Conservation (phyloP, 2,888 invertebrate genomes). For the Tetrapedia diversipes region DNA sequence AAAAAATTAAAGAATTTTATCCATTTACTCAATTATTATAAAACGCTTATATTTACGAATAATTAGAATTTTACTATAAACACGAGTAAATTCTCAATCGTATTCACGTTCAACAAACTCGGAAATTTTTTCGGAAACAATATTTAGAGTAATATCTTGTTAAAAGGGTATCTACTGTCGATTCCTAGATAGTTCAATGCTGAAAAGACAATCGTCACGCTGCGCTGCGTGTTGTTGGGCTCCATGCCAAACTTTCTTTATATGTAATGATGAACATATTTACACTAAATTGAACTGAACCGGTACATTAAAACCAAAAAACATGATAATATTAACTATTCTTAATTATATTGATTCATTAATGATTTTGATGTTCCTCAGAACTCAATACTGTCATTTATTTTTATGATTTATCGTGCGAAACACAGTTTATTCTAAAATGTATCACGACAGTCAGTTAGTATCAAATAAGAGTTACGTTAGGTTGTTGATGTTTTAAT, state of each 20-base stretch:
- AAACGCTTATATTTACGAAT: background rate
- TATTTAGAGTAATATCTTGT: background rate
- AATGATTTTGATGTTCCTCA: background rate
- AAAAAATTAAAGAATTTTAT: background rate
- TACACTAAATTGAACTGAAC: conserved; percentile 15
- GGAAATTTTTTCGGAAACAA: background rate
- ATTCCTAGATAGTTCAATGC: conserved; percentile 38
- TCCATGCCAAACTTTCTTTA: conserved; percentile 51
- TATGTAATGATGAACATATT: conserved; percentile 12
- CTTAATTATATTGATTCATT: conserved; percentile 10
- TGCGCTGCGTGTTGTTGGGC: no score
- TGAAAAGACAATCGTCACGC: conserved; percentile 15
- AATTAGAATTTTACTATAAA: background rate
- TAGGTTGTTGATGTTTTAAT: conserved; percentile 51
- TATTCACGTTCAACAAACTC: background rate
- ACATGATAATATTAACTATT: background rate
- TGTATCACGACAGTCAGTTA: background rate
- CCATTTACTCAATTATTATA: background rate
- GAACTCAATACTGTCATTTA: conserved; percentile 20
- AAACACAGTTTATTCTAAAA: background rate
- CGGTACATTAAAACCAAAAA: conserved; percentile 3
- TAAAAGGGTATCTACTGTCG: conserved; percentile 39
- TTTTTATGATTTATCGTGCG: background rate
- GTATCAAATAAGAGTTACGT: conserved; percentile 50
- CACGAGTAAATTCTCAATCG: background rate